Evolutionary conservation across 2,888 invertebrate genomes (phyloP), one percentile per base, ranked within the genome.

Genomic region (Oscheius sp.): DNA sequence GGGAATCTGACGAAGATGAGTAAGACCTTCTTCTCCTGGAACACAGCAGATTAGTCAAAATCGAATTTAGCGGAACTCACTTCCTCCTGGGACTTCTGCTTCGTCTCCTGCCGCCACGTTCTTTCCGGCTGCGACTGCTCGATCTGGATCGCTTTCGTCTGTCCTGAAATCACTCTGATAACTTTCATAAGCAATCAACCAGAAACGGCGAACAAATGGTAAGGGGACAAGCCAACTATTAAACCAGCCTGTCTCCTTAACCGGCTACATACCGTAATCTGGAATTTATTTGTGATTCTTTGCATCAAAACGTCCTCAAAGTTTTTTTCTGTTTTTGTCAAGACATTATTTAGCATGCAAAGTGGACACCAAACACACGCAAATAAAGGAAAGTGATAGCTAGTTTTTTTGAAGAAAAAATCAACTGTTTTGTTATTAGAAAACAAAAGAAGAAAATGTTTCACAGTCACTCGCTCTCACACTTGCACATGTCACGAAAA

Each of bases 171-270:
- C 23, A 18, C 13, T 7, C 3, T 23, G 12, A 41, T 25, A 69
- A 27, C 35, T 69, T 5, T 41, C 41, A 43, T 55, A 55, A n/a
- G n/a, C 55, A n/a, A 13, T 29, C 45, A 27, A 56, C 66, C 66
- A 66, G 66, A 66, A 66, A 66, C 66, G 66, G 69, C 56, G 69
- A 69, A 69, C 58, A 56, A 69, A 69, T 69, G 58, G 56, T 55
- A 69, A 69, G 58, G 69, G 66, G 72, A 66, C 72, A 66, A 66
- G 72, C 72, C 55, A 72, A 72, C 72, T 46, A 72, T 72, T 53
- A 71, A 72, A 72, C 72, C 66, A 72, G 72, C 72, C 72, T 72
- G 72, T 72, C 72, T 72, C 64, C 66, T 52, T 46, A 2, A 59
- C 52, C 59, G 52, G 61, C 46, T 27, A 59, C 70, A 69, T 66